Evolutionary conservation across 2,888 invertebrate species (phyloP), one percentile per base, ranked within the genome.

Genomic region (Phania funesta): DNA sequence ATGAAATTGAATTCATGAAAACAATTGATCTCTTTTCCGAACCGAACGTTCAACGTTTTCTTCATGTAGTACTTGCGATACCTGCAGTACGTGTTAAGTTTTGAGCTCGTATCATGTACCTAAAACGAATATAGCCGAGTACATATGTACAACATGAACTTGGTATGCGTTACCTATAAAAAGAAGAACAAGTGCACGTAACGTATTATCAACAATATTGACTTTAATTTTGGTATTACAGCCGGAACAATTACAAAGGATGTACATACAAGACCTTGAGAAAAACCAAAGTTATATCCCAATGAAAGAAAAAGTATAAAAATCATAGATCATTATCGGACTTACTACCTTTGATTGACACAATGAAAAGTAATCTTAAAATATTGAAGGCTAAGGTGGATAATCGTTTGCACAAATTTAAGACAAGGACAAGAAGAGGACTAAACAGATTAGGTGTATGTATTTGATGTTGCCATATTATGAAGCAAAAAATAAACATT

Each of bases 261-360:
- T 60, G 50, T 48, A 62, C 38, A 62, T 58, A 29, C 70, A 73
- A 7, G 71, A 62, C 26, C 52, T 62, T 38, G 16, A 26, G 20
- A 35, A 71, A 22, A 71, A 44, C 29, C 35, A 68, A 38, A 54
- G 54, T 13, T 68, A 68, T 35, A 46, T 70, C 11, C 48, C 70
- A 26, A 54, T 70, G 18, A 70, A 70, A 35, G 22, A 35, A 11
- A 22, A 58, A 38, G 58, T 48, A 73, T 73, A 62, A 41, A 8
- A 22, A 73, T 50, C 16, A 52, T 52, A 29, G 60, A 70, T 6
- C 38, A 73, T 20, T 73, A 62, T 11, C 35, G n/a, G 7, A 60
- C 24, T 26, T 60, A 62, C 38, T 35, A 18, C 38, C 50, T 26
- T 38, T 73, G 11, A 29, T 73, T 35, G 48, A 73, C 41, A 18